These are phyloP conservation scores for Aplysina aerophoba DNA, from an alignment of 37 sponge, comb jelly and placozoan species.

Conservation along the genomic window DNA sequence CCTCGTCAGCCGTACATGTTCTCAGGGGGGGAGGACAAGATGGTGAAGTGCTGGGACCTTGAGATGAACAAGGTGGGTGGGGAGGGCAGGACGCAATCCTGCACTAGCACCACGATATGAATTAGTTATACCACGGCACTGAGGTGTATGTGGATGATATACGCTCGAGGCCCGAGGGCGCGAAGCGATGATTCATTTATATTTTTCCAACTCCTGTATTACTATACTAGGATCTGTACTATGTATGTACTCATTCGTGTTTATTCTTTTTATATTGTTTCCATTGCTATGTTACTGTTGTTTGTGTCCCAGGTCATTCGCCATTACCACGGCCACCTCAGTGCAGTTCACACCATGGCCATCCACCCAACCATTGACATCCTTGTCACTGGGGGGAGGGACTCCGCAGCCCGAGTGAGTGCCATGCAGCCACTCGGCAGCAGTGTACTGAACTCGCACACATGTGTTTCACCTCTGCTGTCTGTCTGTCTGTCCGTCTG, in stretches of 20 bases:
- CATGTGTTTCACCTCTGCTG: neutral
- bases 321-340: conserved; percentile 98
- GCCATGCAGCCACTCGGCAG: too few relatives aligned
- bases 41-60: conserved; percentile 99
- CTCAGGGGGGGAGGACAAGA: conserved; percentile 97
- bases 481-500: neutral
- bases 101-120: too few relatives aligned
- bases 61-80: conserved; percentile 91
- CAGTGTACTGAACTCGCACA: too few relatives aligned
- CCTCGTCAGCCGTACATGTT: conserved; percentile 97
- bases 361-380: conserved; percentile 96
- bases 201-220: neutral
- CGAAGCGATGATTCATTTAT: neutral
- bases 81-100: too few relatives aligned
- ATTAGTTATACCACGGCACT: too few relatives aligned
- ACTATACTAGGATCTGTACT: neutral
- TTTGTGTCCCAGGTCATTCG: conserved; percentile 77
- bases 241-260: too few relatives aligned
- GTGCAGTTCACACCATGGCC: conserved; percentile 89
- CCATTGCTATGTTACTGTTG: neutral
- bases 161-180: too few relatives aligned
- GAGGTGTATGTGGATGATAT: too few relatives aligned
- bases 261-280: neutral
- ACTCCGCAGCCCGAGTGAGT: conserved; percentile 88
- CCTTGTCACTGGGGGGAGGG: conserved; percentile 89